Base-by-base conservation (phyloP, 2,113 vertebrate species). In the Equus przewalskii region DNA sequence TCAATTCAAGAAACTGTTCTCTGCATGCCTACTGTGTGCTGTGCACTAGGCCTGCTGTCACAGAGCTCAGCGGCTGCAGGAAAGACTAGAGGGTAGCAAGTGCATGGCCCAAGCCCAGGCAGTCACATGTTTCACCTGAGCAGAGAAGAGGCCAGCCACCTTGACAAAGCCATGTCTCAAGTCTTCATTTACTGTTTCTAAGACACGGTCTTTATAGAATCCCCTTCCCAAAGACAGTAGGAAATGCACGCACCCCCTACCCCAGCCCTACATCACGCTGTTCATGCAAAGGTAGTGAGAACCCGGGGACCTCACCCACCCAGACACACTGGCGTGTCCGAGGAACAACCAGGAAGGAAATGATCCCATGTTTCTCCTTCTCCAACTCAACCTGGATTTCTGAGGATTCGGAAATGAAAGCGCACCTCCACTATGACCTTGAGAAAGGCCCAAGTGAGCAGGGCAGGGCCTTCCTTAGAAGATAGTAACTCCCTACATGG, bases 371-470 rank as follows among this genome's bases (percentile, higher is more conserved):
- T 8, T 79, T 88, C 81, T 90, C 62, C 54, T 36, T 86, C 22
- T 84, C 62, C 28, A 81, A 7, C 26, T 83, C 80, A 69, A 69
- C 51, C 46, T 22, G 56, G 28, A 73, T 41, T 64, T 54, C 12
- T 33, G 65, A 84, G 41, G 41, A 41, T n/a, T 75, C 80, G 26
- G 67, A 89, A 95, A 67, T 26, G 41, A 56, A 95, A 83, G 64
- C 65, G 12, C 5, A 36, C 44, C n/a, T 80, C 36, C 11, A 15
- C 10, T 2, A 62, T 51, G 46, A 76, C 14, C 44, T 26, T 6
- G 30, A 36, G 58, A 56, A 44, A 76, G 69, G 36, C 6, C 30
- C 70, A 49, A 1, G 22, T 10, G 15, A 4, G 8, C 3, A 49
- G 44, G 2, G 18, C 22, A 75, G 54, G 12, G 24, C n/a, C 62